Percentiles rank a stretch among this genome's conserved stretches.
phyloP scores from a whole-genome alignment of 2,888 invertebrate genomes.

The Rhagium mordax region DNA sequence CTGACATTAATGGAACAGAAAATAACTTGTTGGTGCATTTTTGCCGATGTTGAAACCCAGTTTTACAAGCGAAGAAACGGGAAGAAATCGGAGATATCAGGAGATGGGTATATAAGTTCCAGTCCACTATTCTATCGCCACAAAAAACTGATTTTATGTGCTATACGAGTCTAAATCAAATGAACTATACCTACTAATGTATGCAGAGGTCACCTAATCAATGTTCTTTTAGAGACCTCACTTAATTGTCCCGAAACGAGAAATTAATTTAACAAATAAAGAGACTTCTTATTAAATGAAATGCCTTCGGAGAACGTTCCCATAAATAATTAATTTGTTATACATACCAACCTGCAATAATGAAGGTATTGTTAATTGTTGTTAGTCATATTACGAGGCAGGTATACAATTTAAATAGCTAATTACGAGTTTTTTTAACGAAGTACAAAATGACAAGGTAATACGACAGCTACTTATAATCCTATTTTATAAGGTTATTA shows the following conservation, averaged over 20 bases:
- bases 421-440: conserved; percentile 20
- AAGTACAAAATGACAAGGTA: conserved; percentile 42
- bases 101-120: too few relatives aligned
- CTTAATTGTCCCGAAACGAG: not conserved
- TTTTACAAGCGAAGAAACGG: too few relatives aligned
- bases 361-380: not conserved
- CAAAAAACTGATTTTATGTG: too few relatives aligned
- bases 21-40: too few relatives aligned
- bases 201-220: not conserved
- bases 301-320: not conserved
- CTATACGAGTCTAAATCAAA: too few relatives aligned
- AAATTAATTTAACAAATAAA: not conserved
- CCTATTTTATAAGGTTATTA: conserved; percentile 49
- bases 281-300: not conserved
- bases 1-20: too few relatives aligned
- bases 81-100: too few relatives aligned
- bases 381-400: conserved; percentile 5
- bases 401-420: conserved; percentile 19
- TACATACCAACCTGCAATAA: not conserved
- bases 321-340: not conserved
- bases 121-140: too few relatives aligned
- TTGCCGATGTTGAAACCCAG: too few relatives aligned
- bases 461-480: conserved; percentile 46
- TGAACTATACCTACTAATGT: too few relatives aligned
- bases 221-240: not conserved